Evolutionary conservation across 2,888 invertebrate genomes (phyloP).

Genomic region (Macrosoma leucophasiata): DNA sequence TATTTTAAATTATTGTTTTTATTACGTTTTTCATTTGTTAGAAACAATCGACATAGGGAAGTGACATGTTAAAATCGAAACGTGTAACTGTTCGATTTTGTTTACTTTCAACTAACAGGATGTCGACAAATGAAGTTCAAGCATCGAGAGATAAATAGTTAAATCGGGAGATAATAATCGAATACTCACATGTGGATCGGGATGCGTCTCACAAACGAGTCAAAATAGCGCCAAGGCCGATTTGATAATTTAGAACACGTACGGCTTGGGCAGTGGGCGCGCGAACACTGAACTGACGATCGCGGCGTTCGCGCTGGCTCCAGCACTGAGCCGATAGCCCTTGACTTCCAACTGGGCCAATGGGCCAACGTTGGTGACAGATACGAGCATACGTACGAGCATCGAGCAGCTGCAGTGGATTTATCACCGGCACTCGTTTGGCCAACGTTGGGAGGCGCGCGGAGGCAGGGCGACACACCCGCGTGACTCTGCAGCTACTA

Average conservation of each 20-base stretch:
- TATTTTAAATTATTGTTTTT: no score
- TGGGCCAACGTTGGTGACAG: constrained; percentile 6
- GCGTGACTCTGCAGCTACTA: no score
- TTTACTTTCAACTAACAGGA: constrained; percentile 5
- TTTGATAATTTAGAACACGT: constrained; percentile 30
- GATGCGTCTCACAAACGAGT: constrained; percentile 31
- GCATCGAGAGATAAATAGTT: constrained; percentile 12
- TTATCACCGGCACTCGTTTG: constrained; percentile 1
- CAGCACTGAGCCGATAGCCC: constrained; percentile 14
- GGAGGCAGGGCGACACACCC: constrained; percentile 31
- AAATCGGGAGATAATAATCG: constrained; percentile 20
- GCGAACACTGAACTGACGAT: constrained; percentile 16
- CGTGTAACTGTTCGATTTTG: no score
- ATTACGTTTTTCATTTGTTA: no score
- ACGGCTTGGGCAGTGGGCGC: constrained; percentile 10
- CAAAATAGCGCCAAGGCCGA: constrained; percentile 54
- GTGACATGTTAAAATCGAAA: no score
- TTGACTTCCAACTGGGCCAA: constrained; percentile 11
- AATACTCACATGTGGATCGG: constrained; percentile 45
- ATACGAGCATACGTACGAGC: no score
- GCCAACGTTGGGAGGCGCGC: constrained; percentile 13
- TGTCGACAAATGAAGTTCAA: constrained; percentile 7
- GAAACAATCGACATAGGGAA: no score
- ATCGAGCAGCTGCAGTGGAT: no score
- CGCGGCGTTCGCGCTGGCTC: constrained; percentile 20